Percentiles rank a stretch among this genome's conserved stretches.
phyloP scores from a whole-genome alignment of 1,140 invertebrate genomes.

The Acromyrmex heyeri region DNA sequence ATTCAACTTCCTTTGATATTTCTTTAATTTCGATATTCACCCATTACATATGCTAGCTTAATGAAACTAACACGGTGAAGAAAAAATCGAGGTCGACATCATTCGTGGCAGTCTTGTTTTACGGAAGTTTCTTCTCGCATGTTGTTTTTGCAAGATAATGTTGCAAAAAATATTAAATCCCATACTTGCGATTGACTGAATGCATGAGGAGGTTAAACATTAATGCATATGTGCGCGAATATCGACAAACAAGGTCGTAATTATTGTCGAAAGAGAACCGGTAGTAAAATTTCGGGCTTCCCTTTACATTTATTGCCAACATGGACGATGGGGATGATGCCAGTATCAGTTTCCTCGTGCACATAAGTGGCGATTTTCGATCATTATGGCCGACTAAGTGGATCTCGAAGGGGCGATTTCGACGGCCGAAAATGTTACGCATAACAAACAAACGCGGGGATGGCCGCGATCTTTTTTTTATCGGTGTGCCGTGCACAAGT shows the following conservation, averaged over 20 bases:
- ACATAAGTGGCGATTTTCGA: constrained; percentile 72
- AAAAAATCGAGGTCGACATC: constrained; percentile 21
- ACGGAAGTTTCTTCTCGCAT: background rate
- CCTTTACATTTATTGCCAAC: constrained; percentile 59
- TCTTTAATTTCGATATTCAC: background rate
- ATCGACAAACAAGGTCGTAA: constrained; percentile 65
- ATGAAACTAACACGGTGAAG: background rate
- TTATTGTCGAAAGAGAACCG: constrained; percentile 58
- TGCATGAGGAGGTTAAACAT: constrained; percentile 8
- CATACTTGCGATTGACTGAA: constrained; percentile 8
- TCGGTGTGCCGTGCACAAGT: background rate
- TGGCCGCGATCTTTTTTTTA: constrained; percentile 3
- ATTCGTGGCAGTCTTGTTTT: background rate
- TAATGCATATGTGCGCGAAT: constrained; percentile 35
- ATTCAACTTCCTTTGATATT: background rate
- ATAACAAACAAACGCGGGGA: constrained; percentile 65
- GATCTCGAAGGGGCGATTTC: constrained; percentile 59
- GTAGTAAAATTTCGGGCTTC: constrained; percentile 63
- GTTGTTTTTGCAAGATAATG: background rate
- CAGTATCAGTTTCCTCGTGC: constrained; percentile 27
- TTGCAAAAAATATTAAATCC: constrained; percentile 47
- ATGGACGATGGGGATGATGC: constrained; percentile 40
- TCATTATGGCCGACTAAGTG: constrained; percentile 69
- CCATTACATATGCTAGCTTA: background rate
- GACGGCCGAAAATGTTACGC: constrained; percentile 42